Evolutionary conservation across 2,797 vertebrate genomes (phyloP).

Genomic region (Sciurus vulgaris): DNA sequence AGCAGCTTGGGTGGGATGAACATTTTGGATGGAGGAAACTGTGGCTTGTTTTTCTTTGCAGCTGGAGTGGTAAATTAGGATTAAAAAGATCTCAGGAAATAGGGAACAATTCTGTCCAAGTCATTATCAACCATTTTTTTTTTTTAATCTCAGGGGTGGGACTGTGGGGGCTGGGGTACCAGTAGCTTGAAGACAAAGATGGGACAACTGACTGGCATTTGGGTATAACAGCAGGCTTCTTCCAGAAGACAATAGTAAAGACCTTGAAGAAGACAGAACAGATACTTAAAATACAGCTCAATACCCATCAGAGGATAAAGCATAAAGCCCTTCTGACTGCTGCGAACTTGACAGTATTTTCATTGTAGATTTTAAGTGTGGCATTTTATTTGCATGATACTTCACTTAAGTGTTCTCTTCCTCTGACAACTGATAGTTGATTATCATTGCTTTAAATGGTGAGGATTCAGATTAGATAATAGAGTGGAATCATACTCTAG

Average conservation of each 20-base stretch:
- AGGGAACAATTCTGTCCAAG: background rate
- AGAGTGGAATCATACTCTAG: background rate
- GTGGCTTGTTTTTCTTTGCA: background rate
- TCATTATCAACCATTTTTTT: background rate
- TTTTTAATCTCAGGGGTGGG: background rate
- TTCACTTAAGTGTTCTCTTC: conserved; percentile 26
- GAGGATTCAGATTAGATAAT: conserved; percentile 30
- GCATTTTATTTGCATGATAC: background rate
- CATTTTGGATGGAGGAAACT: background rate
- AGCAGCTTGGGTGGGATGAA: background rate
- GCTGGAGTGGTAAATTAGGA: background rate
- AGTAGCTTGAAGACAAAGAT: background rate
- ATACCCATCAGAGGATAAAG: background rate
- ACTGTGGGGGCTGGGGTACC: background rate
- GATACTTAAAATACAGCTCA: background rate
- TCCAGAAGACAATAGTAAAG: conserved; percentile 10
- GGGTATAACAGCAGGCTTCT: background rate
- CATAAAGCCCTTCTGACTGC: background rate
- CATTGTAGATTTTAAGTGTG: conserved; percentile 47
- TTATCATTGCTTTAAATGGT: conserved; percentile 41
- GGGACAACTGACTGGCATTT: background rate
- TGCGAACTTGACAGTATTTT: background rate
- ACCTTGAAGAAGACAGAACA: background rate
- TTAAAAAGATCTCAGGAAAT: background rate
- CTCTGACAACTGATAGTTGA: conserved; percentile 12